These are phyloP conservation scores for Micromesistius poutassou DNA, from an alignment of 2,797 vertebrate species.

Conservation along the genomic window DNA sequence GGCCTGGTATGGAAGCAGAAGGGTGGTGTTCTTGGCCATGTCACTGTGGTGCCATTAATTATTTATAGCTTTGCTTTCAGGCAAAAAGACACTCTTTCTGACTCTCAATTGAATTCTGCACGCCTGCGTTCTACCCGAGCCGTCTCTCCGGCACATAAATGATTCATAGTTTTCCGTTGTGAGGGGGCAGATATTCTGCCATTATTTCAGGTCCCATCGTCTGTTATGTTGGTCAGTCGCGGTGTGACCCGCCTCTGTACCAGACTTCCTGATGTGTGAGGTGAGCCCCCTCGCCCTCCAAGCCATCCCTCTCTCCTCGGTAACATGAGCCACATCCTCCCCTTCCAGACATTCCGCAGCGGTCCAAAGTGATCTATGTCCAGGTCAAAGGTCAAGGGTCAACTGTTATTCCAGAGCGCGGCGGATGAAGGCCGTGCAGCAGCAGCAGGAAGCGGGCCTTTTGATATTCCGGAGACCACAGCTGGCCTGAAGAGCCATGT, in stretches of 20 bases:
- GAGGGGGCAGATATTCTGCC: constrained; percentile 39
- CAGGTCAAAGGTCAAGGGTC: constrained; percentile 67
- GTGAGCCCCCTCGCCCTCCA: constrained; percentile 32
- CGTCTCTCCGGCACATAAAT: constrained; percentile 45
- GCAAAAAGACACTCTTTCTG: constrained; percentile 34
- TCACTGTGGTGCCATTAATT: constrained; percentile 55
- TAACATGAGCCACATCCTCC: constrained; percentile 61
- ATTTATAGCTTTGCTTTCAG: constrained; percentile 67
- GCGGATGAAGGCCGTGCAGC: constrained; percentile 41
- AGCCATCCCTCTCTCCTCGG: constrained; percentile 11
- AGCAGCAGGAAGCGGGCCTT: constrained; percentile 47
- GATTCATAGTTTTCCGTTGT: constrained; percentile 60
- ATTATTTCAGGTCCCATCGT: constrained; percentile 15
- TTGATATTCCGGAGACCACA: constrained; percentile 29
- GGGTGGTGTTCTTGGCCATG: constrained; percentile 41
- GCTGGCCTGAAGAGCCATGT: constrained; percentile 39
- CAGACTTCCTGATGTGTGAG: constrained; percentile 48
- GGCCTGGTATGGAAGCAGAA: constrained; percentile 28
- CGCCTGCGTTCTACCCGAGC: constrained; percentile 40
- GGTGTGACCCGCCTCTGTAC: constrained; percentile 36
- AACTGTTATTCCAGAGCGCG: constrained; percentile 60
- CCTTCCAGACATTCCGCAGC: constrained; percentile 63
- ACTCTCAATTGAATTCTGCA: constrained; percentile 39
- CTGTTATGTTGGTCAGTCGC: constrained; percentile 33
- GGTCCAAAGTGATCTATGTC: constrained; percentile 64